Percentiles rank a stretch among this genome's conserved stretches.
Conservation (phyloP, 2,113 vertebrate genomes). For the Xiphophorus couchianus region DNA sequence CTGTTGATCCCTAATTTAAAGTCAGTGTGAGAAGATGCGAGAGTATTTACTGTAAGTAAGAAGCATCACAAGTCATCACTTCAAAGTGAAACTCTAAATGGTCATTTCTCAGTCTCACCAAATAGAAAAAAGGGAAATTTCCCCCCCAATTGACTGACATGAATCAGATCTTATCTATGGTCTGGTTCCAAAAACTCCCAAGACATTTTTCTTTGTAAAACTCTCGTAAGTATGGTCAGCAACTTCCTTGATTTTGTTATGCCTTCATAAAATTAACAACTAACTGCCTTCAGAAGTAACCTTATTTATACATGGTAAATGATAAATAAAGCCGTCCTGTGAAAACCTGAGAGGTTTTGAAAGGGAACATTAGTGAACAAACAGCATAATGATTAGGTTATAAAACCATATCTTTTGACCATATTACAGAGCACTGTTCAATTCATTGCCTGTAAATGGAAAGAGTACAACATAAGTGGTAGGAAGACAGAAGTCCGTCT, state of each 20-base stretch:
- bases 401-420: neutral
- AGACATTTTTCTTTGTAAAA: neutral
- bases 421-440: neutral
- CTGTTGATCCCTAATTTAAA: neutral
- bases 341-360: no score
- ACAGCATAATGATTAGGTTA: neutral
- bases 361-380: no score
- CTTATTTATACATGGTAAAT: neutral
- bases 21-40: neutral
- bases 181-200: neutral
- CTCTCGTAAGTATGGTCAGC: neutral
- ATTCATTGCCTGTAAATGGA: neutral
- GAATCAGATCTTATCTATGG: neutral
- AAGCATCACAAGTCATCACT: neutral
- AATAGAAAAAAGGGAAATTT: neutral
- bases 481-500: neutral
- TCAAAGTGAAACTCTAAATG: constrained; percentile 4
- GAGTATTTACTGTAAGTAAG: neutral
- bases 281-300: no score
- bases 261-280: neutral
- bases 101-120: neutral
- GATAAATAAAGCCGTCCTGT: neutral
- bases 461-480: neutral
- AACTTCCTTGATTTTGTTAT: neutral
- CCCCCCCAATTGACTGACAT: neutral